A percentile compares a stretch with the other conserved stretches of the same genome.
Conservation (phyloP, 2,797 vertebrate species). For the Gallirallus australis region DNA sequence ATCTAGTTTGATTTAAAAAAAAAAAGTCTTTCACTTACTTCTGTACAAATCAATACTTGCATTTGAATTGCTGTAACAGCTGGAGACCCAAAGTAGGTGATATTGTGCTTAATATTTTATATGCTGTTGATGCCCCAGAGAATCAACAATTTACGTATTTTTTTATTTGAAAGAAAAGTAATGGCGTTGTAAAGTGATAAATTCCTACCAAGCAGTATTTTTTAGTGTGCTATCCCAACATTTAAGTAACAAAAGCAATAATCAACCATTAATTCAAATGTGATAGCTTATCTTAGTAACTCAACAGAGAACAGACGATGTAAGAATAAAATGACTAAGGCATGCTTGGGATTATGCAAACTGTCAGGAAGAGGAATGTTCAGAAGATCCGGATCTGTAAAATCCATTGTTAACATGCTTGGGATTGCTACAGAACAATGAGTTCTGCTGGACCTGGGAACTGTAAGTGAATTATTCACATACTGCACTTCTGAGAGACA, state of each 20-base stretch:
- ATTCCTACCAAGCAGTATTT: not conserved
- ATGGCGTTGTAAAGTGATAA: not conserved
- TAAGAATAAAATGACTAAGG: not conserved
- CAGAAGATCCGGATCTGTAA: not conserved
- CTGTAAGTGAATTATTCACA: not conserved
- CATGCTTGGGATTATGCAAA: not conserved
- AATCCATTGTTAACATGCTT: not conserved
- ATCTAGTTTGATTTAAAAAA: not conserved
- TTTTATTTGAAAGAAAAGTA: not conserved
- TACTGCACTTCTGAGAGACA: not conserved
- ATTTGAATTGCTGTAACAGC: not conserved
- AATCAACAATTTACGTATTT: not conserved
- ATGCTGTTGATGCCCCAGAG: not conserved
- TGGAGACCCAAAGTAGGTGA: not conserved
- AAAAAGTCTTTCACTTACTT: not conserved
- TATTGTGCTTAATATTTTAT: not conserved
- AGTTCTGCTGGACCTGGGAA: not conserved
- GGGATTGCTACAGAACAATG: not conserved
- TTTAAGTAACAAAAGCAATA: not conserved
- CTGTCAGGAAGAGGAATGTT: not conserved
- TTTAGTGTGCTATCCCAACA: not conserved
- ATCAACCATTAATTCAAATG: not conserved
- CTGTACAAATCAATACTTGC: not conserved
- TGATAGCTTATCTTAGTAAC: not conserved
- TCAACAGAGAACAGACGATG: not conserved